Evolutionary conservation across 2,888 invertebrate genomes (phyloP), one percentile per base, ranked within the genome.

Genomic region (Caenorhabditis parvicauda): DNA sequence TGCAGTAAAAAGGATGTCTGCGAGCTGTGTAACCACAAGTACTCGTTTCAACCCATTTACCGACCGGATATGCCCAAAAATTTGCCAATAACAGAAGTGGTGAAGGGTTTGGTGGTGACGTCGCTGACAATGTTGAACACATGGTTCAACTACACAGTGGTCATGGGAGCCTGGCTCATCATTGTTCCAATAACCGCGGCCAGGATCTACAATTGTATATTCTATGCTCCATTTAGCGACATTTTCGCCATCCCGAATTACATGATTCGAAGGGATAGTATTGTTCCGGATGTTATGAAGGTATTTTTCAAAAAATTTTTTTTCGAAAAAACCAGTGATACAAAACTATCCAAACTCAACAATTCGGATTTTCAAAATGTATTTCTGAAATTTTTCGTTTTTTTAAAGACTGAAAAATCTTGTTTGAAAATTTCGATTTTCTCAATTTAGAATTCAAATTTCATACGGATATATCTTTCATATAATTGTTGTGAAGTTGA

Each of bases 61-160:
- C 92, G 95, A n/a, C 92, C 95, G 27, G 96, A 98, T 82, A 98
- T 98, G 98, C 98, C 98, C n/a, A 88, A 94, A 61, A 87, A 95
- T 60, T 85, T 98, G 76, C 98, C 98, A 0, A 85, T 98, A 28
- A 87, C 88, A 68, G 96, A 96, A 83, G 90, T 98, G 7, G 87
- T 92, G 0, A 89, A 90, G 43, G 98, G 98, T 2, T 38, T n/a
- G 2, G 17, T 2, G 17, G 2, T 12, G 3, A 67, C 66, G 21
- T 88, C 95, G 28, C 89, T 89, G 2, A 90, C 91, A 41, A 95
- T 94, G 1, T 89, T 95, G 0, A 89, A 92, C 80, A 93, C 92
- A 82, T 96, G 96, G 95, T 85, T 95, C 22, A 95, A 96, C 82
- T 98, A 95, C 82, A 92, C 94, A 0, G 84, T 98, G 46, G 98